Conservation (phyloP, 2,113 vertebrate genomes). For the Pseudorhombus dupliciocellatus region DNA sequence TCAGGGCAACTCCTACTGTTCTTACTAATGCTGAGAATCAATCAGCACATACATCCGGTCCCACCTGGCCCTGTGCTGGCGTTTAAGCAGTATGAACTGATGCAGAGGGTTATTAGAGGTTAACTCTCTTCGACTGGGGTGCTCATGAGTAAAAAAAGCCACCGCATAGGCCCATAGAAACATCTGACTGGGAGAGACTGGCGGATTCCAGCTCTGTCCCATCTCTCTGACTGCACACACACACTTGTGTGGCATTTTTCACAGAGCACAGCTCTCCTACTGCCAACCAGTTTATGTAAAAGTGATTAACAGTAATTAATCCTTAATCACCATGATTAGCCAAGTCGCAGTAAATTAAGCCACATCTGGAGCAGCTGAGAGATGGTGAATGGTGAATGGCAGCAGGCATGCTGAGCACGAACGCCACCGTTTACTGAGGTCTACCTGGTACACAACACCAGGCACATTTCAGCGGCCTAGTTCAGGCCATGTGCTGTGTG, state of each 20-base stretch:
- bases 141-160: slow-evolving; percentile 29
- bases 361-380: slow-evolving; percentile 98
- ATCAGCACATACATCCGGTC: not conserved
- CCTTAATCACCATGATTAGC: slow-evolving; percentile 99
- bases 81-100: not conserved
- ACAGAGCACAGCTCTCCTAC: slow-evolving; percentile 92
- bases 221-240: slow-evolving; percentile 8
- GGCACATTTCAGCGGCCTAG: not conserved
- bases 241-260: slow-evolving; percentile 87
- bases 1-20: not conserved
- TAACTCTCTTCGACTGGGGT: slow-evolving; percentile 33
- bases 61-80: not conserved
- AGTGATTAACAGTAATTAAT: slow-evolving; percentile 99
- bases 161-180: not conserved
- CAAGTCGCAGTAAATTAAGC: slow-evolving; percentile 99
- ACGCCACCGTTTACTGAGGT: slow-evolving; percentile 87
- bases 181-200: not conserved
- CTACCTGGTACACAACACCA: slow-evolving; percentile 82
- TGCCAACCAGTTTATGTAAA: slow-evolving; percentile 99
- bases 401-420: slow-evolving; percentile 83
- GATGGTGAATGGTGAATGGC: slow-evolving; percentile 84
- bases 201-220: not conserved
- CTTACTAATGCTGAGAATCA: not conserved
- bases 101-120: slow-evolving; percentile 19
- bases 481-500: not conserved